A percentile compares a stretch with the other conserved stretches of the same genome.
phyloP scores from a whole-genome alignment of 2,113 vertebrate species.

The Phalacrocorax aristotelis region DNA sequence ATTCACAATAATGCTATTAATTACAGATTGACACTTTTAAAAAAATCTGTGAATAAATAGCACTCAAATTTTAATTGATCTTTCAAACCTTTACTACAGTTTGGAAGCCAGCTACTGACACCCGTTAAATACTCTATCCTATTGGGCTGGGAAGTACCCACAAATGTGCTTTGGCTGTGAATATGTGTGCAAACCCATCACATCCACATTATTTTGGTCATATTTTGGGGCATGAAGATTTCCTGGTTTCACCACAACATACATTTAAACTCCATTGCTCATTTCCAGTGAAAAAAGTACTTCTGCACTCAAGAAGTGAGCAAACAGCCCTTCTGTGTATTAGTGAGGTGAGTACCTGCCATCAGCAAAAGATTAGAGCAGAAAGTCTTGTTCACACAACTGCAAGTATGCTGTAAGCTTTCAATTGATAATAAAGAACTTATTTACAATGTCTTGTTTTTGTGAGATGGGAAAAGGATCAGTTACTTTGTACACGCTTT shows the following conservation, averaged over 20 bases:
- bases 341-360: not conserved
- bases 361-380: not conserved
- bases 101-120: not conserved
- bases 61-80: not conserved
- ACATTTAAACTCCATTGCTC: not conserved
- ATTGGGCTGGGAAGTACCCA: not conserved
- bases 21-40: not conserved
- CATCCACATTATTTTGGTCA: not conserved
- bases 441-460: not conserved
- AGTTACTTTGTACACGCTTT: not conserved
- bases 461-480: not conserved
- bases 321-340: not conserved
- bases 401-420: not conserved
- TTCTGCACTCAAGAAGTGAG: not conserved
- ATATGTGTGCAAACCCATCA: not conserved
- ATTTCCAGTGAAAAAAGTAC: not conserved
- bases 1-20: not conserved
- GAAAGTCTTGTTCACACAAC: not conserved
- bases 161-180: not conserved
- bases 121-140: not conserved
- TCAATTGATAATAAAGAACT: not conserved
- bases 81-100: not conserved
- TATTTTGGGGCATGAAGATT: not conserved
- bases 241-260: not conserved
- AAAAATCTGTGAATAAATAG: not conserved